These are phyloP conservation scores for Lutjanus erythropterus DNA, from an alignment of 2,113 vertebrate species.

Conservation along the genomic window DNA sequence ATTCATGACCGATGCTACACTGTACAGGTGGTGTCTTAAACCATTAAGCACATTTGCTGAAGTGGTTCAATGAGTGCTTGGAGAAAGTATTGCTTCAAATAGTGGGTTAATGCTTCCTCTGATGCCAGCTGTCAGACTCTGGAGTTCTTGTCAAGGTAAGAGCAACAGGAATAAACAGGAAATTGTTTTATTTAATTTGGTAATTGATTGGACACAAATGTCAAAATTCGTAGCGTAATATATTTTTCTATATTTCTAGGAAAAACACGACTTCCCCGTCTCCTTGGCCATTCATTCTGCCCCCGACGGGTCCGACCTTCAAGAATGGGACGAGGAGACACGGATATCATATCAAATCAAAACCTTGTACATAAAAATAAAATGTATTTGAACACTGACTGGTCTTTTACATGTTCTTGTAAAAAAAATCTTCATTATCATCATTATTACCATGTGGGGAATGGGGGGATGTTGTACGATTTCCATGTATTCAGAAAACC, in stretches of 20 bases:
- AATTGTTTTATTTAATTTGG: neutral
- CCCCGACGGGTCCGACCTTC: neutral
- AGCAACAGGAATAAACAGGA: neutral
- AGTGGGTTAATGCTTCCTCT: constrained; percentile 20
- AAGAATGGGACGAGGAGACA: constrained; percentile 15
- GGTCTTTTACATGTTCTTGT: neutral
- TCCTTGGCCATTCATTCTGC: neutral
- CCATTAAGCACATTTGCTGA: constrained; percentile 25
- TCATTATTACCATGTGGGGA: neutral
- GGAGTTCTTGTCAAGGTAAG: constrained; percentile 43
- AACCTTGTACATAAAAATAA: neutral
- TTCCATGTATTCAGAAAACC: neutral
- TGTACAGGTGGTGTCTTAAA: constrained; percentile 47
- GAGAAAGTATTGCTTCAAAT: constrained; percentile 19
- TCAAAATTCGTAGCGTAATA: neutral
- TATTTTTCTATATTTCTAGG: constrained; percentile 28
- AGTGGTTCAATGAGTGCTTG: constrained; percentile 23
- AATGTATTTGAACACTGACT: neutral
- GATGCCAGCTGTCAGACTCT: neutral
- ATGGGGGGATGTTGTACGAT: neutral
- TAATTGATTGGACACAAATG: neutral
- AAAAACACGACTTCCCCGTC: neutral
- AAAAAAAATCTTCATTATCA: neutral
- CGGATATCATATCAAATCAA: neutral
- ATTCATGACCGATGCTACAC: constrained; percentile 36